A percentile compares a stretch with the other conserved stretches of the same genome.
Evolutionary conservation across 2,888 invertebrate genomes (phyloP).

Genomic region (Phorcus lineatus): DNA sequence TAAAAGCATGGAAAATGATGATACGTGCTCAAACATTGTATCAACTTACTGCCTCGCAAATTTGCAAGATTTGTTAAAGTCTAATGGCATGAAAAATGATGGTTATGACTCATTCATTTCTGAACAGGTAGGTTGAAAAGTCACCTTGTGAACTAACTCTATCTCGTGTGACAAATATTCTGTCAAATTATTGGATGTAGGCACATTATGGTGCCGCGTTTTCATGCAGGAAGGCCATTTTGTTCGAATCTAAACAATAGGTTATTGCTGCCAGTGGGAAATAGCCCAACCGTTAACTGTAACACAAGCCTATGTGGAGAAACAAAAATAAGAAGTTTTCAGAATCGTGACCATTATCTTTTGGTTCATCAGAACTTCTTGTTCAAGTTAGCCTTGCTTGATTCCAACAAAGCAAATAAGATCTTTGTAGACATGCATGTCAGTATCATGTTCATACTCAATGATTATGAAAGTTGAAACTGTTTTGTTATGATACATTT

Average conservation of each 20-base stretch:
- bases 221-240: too few relatives aligned
- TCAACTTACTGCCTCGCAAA: neutral
- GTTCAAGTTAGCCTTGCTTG: neutral
- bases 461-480: too few relatives aligned
- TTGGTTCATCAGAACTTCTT: neutral
- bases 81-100: neutral
- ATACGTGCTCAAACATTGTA: neutral
- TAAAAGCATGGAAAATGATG: too few relatives aligned
- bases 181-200: too few relatives aligned
- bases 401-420: neutral
- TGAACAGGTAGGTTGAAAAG: neutral
- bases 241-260: neutral
- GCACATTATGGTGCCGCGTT: too few relatives aligned
- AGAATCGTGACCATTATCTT: slow-evolving; percentile 10
- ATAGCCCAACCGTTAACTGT: neutral
- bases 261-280: neutral
- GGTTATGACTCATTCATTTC: neutral
- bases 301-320: neutral
- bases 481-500: too few relatives aligned
- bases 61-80: neutral
- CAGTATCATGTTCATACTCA: too few relatives aligned
- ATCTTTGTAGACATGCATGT: too few relatives aligned
- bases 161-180: neutral
- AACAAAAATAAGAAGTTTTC: neutral
- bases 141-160: neutral